Evolutionary conservation across 2,113 vertebrate species (phyloP).

Genomic region (Galbula dea): DNA sequence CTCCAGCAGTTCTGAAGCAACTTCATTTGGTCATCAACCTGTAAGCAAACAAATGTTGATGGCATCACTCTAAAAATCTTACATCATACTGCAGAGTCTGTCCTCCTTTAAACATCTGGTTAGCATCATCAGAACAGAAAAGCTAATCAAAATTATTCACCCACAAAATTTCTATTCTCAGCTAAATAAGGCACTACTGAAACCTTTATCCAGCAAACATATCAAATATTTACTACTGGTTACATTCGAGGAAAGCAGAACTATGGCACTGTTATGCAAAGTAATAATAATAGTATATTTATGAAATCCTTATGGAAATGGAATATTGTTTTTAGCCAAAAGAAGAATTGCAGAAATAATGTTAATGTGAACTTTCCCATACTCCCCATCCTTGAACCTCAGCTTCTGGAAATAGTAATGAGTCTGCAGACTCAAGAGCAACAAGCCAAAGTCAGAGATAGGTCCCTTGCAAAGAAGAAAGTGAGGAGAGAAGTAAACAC

Average conservation of each 20-base stretch:
- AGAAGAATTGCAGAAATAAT: neutral
- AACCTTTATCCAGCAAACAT: neutral
- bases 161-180: neutral
- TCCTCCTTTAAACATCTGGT: neutral
- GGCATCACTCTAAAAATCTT: neutral
- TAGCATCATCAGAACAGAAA: neutral
- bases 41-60: neutral
- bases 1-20: conserved; percentile 99
- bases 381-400: neutral
- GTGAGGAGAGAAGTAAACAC: neutral
- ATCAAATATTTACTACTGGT: neutral
- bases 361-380: neutral
- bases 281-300: neutral
- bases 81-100: neutral
- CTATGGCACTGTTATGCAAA: neutral
- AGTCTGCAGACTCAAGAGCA: neutral
- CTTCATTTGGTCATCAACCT: conserved; percentile 99
- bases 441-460: neutral
- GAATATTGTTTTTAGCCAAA: neutral
- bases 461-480: neutral
- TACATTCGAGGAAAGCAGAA: neutral
- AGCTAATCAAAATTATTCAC: neutral
- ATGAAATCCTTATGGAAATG: neutral
- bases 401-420: neutral
- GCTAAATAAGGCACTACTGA: neutral